A percentile compares a stretch with the other conserved stretches of the same genome.
phyloP scores from a whole-genome alignment of 2,888 invertebrate species.

The Rhagonycha fulva region DNA sequence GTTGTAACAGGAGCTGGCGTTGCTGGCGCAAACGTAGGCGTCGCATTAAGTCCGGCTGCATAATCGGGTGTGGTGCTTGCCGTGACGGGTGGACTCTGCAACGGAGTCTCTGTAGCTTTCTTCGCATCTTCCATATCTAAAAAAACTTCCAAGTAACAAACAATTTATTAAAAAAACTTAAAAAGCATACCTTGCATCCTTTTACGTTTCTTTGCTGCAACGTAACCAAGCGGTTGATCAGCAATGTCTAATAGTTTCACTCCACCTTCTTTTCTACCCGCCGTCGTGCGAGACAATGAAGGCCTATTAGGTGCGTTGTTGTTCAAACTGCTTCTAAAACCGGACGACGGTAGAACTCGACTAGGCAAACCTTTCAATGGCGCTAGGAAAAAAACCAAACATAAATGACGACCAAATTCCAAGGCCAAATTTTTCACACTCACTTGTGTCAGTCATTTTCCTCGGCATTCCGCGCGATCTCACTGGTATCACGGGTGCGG shows the following conservation, averaged over 20 bases:
- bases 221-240: slow-evolving; percentile 86
- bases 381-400: slow-evolving; percentile 58
- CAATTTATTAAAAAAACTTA: neutral
- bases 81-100: slow-evolving; percentile 48
- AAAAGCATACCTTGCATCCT: slow-evolving; percentile 70
- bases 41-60: slow-evolving; percentile 75
- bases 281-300: slow-evolving; percentile 65
- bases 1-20: slow-evolving; percentile 50
- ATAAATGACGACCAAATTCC: neutral
- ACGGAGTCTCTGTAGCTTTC: slow-evolving; percentile 59
- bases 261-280: slow-evolving; percentile 83
- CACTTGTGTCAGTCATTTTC: slow-evolving; percentile 96
- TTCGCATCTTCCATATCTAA: slow-evolving; percentile 69
- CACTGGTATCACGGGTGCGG: slow-evolving; percentile 87
- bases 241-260: slow-evolving; percentile 93
- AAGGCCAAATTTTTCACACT: slow-evolving; percentile 43
- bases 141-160: neutral
- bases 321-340: slow-evolving; percentile 62
- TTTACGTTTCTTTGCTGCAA: slow-evolving; percentile 85
- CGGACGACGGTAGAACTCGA: slow-evolving; percentile 67
- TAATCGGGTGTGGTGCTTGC: slow-evolving; percentile 74
- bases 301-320: slow-evolving; percentile 59
- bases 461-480: slow-evolving; percentile 88
- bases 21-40: slow-evolving; percentile 55
- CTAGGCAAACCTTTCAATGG: slow-evolving; percentile 92